phyloP scores from a whole-genome alignment of 92 coral and sea anemone species.

The Chrysogorgia sp. region DNA sequence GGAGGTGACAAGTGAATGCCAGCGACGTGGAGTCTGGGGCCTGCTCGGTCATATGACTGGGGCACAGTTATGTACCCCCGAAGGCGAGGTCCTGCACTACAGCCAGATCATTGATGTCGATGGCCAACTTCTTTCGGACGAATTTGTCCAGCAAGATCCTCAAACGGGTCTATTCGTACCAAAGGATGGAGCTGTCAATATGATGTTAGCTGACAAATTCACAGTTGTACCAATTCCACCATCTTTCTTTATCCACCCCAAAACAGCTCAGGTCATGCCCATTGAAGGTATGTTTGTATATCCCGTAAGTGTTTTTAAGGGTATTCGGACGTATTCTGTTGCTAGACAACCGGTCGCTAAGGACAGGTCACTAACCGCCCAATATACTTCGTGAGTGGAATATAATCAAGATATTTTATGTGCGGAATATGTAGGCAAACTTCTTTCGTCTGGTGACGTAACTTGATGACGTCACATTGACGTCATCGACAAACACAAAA shows the following conservation, averaged over 20 bases:
- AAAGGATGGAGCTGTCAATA: conserved; percentile 77
- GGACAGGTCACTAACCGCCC: too few species aligned
- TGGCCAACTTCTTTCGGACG: conserved; percentile 72
- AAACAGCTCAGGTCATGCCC: conserved; percentile 89
- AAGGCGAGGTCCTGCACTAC: conserved; percentile 80
- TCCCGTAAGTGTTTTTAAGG: too few species aligned
- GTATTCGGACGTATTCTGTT: too few species aligned
- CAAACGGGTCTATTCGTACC: conserved; percentile 89
- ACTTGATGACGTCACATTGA: too few species aligned
- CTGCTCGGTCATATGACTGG: conserved; percentile 89
- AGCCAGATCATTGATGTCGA: conserved; percentile 79
- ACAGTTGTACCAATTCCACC: conserved; percentile 91
- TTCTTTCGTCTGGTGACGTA: too few species aligned
- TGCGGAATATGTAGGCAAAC: too few species aligned
- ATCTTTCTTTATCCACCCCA: conserved; percentile 85
- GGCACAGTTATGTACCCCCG: conserved; percentile 83
- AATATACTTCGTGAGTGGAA: too few species aligned
- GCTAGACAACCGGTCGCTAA: too few species aligned
- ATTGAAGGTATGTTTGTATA: conserved; percentile 73
- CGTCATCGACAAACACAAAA: too few species aligned
- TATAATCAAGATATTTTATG: too few species aligned
- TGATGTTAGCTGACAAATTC: conserved; percentile 88
- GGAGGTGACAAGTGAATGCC: conserved; percentile 94
- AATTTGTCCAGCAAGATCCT: conserved; percentile 70
- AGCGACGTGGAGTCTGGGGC: conserved; percentile 95